Base-by-base conservation (phyloP, 2,113 vertebrate species). In the Nesoenas mayeri region DNA sequence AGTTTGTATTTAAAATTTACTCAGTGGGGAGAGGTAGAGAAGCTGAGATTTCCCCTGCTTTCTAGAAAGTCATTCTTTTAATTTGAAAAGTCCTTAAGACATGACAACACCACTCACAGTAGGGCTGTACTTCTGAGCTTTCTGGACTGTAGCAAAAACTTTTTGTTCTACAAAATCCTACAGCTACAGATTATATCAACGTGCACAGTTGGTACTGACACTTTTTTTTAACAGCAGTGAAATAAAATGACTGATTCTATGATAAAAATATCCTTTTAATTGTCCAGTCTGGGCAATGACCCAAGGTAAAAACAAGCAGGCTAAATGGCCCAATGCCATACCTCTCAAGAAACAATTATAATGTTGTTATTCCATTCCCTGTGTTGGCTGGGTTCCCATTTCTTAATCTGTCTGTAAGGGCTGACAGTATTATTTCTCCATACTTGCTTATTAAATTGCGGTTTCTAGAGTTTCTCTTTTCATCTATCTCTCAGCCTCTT, bases 191-290 rank as follows among this genome's bases (percentile, higher is more conserved):
- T 97, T 62, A 92, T 86, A 96, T 96, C 40, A 92, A 42, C 2
- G 21, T 58, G 83, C 70, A 75, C 74, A 78, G 79, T 96, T 96
- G 81, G 83, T 87, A 94, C 85, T 62, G 34, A 94, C 86, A 95
- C 50, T 83, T 82, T 86, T 86, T 24, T 88, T 97, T 97, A 98
- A 96, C 51, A 91, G 57, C 73, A 85, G 62, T 74, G 86, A 96
- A 95, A 96, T 96, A 96, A 97, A 97, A 89, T 91, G 40, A 71
- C 85, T 87, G 74, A 38, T 85, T 86, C 50, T 60, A 53, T 94
- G 94, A 92, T 86, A 96, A 95, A 97, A 97, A 95, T 97, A 97
- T 94, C 91, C 88, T 97, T 95, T 96, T 97, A 98, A 98, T 96
- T 98, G 95, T 97, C 95, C 92, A 95, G 80, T 91, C 94, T 97